Conservation (phyloP, 2,113 vertebrate species). For the Hymenochirus boettgeri region DNA sequence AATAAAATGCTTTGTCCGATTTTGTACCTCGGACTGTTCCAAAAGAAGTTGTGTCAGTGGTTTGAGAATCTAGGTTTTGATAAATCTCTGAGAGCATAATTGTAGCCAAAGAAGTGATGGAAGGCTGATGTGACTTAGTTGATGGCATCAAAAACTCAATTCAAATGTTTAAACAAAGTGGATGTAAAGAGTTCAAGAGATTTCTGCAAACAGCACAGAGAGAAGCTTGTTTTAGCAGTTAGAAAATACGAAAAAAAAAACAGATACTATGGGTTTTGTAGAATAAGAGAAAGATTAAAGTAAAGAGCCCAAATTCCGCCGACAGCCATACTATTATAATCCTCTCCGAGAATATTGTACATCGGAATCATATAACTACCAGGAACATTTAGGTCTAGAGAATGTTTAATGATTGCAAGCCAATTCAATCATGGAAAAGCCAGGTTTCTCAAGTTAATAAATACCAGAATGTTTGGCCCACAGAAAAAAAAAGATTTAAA, state of each 20-base stretch:
- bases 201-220: neutral
- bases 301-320: neutral
- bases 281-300: neutral
- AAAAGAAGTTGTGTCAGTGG: constrained; percentile 65
- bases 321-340: neutral
- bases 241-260: constrained; percentile 20
- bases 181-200: constrained; percentile 37
- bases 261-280: neutral
- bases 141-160: constrained; percentile 72
- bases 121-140: constrained; percentile 78
- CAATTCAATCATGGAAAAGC: no score
- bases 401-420: no score
- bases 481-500: no score
- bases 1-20: constrained; percentile 79
- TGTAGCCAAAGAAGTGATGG: constrained; percentile 79
- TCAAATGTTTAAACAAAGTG: constrained; percentile 68
- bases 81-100: constrained; percentile 65
- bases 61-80: constrained; percentile 70
- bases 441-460: no score
- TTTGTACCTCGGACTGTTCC: constrained; percentile 58
- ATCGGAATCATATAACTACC: neutral
- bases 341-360: no score
- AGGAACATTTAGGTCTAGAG: no score
- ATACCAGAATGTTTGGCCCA: no score
- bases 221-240: neutral